Evolutionary conservation across 2,797 vertebrate genomes (phyloP).

Genomic region (Etheostoma nigrum): DNA sequence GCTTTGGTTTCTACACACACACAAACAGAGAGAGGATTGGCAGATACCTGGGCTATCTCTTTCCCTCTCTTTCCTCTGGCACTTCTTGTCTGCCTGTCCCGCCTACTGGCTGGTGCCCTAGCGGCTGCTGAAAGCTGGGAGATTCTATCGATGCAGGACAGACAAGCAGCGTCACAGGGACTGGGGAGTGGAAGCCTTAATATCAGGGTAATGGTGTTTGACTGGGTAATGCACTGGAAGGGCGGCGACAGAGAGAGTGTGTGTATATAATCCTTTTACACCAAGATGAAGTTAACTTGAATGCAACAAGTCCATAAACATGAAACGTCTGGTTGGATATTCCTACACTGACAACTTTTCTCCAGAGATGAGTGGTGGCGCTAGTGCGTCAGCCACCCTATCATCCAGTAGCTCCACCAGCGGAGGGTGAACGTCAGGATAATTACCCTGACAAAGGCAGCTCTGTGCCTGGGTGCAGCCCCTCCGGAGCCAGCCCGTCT

Average conservation of each 20-base stretch:
- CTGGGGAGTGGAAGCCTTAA: conserved; percentile 46
- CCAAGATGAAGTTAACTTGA: background rate
- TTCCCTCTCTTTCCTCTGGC: conserved; percentile 74
- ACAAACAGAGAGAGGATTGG: conserved; percentile 58
- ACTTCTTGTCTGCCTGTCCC: conserved; percentile 69
- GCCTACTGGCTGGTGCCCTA: conserved; percentile 66
- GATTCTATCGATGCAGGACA: conserved; percentile 70
- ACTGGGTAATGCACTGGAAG: conserved; percentile 11
- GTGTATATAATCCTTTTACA: conserved; percentile 5
- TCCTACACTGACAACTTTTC: conserved; percentile 55
- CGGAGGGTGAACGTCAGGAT: conserved; percentile 90
- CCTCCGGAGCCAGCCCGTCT: conserved; percentile 98
- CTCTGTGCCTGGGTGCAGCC: conserved; percentile 96
- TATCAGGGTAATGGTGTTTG: conserved; percentile 27
- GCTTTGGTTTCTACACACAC: conserved; percentile 62
- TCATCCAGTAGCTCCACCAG: conserved; percentile 82
- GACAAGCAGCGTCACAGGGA: conserved; percentile 55
- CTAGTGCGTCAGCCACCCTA: conserved; percentile 70
- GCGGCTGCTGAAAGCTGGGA: conserved; percentile 78
- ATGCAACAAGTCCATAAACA: conserved; percentile 9
- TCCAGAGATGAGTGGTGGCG: conserved; percentile 72
- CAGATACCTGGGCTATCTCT: conserved; percentile 79
- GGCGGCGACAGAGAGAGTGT: background rate
- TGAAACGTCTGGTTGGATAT: conserved; percentile 14
- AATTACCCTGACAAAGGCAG: conserved; percentile 99